Evolutionary conservation across 2,888 invertebrate species (phyloP), one percentile per base, ranked within the genome.

Genomic region (Eupithecia vulgata): DNA sequence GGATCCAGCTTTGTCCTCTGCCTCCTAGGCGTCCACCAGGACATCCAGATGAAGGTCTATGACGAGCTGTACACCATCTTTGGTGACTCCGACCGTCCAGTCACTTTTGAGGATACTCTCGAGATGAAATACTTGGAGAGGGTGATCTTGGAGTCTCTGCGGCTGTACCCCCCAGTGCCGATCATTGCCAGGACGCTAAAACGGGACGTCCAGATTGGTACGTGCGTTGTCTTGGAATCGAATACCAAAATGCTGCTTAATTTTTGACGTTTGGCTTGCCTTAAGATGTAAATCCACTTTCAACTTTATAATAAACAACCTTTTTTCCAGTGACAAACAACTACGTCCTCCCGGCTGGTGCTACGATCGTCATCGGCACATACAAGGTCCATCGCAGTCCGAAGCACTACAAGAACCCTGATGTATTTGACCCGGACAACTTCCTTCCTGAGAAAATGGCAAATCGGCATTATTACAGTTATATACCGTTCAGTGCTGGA

Each of bases 1-100:
- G 98, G 97, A 2, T 97, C 98, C 79, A 97, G 97, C 86, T 99
- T 98, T 95, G 97, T 97, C 76, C 94, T 98, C 5, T 97, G 97
- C 80, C 95, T 98, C 84, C 95, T 98, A 85, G 98, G 97, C 7
- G 95, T 97, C 59, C 96, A 98, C 85, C 97, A 96, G 62, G 95
- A 97, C 15, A 96, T 98, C 62, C 98, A 98, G 91, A 95, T 95
- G 0, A 96, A 93, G 82, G 97, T 97, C 0, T 96, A 96, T 81
- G 95, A 97, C 75, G 97, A 97, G 84, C 88, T 97, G 66, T 96
- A 97, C 78, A 95, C 95, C 30, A 97, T 97, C 79, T 97, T 97
- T 81, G 97, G 97, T 0, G 96, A 97, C 81, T 96, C 97, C 0
- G 96, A 97, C 86, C 94, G 97, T 57, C 96, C 96, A 0, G 96